A percentile compares a stretch with the other conserved stretches of the same genome.
These are phyloP conservation scores for Alligator mississippiensis DNA, from an alignment of 2,113 vertebrate genomes.

Conservation along the genomic window DNA sequence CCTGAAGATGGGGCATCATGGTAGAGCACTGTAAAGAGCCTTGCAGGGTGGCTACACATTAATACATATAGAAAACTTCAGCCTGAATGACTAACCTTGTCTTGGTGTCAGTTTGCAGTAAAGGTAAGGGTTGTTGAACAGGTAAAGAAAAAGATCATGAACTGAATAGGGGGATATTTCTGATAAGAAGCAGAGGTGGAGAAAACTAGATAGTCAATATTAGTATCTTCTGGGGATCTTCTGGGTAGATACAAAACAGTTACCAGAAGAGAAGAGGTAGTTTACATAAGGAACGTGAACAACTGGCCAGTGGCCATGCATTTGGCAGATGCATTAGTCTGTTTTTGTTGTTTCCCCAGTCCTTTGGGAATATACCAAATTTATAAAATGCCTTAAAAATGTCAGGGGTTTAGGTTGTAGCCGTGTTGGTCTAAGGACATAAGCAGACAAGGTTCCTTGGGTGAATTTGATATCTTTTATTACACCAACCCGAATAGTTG, in stretches of 20 bases:
- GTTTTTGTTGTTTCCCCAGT: not conserved
- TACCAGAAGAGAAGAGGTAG: too few relatives aligned
- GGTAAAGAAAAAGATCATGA: constrained; percentile 33
- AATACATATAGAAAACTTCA: constrained; percentile 47
- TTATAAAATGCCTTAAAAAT: not conserved
- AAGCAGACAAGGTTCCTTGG: too few relatives aligned
- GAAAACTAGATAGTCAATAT: not conserved
- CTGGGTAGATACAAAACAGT: too few relatives aligned
- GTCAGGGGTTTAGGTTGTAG: too few relatives aligned
- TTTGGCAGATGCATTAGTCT: not conserved
- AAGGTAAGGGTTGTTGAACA: constrained; percentile 56
- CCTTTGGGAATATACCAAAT: constrained; percentile 18
- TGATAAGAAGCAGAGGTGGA: not conserved
- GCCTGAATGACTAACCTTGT: constrained; percentile 55
- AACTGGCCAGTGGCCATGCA: not conserved
- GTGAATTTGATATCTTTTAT: too few relatives aligned
- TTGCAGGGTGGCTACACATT: constrained; percentile 53
- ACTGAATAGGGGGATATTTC: constrained; percentile 21
- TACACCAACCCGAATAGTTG: too few relatives aligned
- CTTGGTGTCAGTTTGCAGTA: constrained; percentile 58
- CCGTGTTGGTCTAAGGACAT: too few relatives aligned
- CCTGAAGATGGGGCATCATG: constrained; percentile 54
- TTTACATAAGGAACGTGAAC: not conserved
- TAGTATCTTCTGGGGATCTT: not conserved
- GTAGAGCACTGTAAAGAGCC: constrained; percentile 56